These are phyloP conservation scores for Bombus confusus DNA, from an alignment of 1,140 invertebrate species.

Conservation along the genomic window DNA sequence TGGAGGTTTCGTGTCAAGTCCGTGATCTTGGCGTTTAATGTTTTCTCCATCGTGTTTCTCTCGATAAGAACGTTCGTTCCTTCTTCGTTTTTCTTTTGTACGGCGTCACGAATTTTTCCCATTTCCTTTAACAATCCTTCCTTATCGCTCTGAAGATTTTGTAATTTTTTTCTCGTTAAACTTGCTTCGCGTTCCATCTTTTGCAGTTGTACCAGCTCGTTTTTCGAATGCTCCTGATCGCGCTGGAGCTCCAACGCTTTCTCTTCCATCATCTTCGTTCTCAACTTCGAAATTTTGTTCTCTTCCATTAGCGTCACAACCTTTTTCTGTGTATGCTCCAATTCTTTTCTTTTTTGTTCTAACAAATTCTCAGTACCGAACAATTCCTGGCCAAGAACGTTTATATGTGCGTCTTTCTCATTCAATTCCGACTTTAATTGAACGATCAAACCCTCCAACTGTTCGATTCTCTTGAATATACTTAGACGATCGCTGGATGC, in stretches of 20 bases:
- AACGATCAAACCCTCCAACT: constrained; percentile 49
- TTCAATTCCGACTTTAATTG: constrained; percentile 39
- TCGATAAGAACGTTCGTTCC: constrained; percentile 37
- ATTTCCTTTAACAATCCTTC: constrained; percentile 48
- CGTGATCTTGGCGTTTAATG: constrained; percentile 17
- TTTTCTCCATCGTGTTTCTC: constrained; percentile 14
- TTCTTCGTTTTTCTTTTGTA: constrained; percentile 51
- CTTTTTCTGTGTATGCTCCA: constrained; percentile 8
- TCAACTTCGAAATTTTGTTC: constrained; percentile 35
- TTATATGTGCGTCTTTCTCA: constrained; percentile 40
- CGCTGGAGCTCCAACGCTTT: constrained; percentile 30
- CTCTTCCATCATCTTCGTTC: constrained; percentile 2
- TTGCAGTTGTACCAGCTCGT: constrained; percentile 35
- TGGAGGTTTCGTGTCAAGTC: constrained; percentile 41
- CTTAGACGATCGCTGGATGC: constrained; percentile 38
- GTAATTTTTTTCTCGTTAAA: constrained; percentile 37
- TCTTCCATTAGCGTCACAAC: constrained; percentile 21
- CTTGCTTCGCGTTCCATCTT: constrained; percentile 42
- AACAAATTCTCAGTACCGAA: constrained; percentile 17
- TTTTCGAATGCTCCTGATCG: constrained; percentile 27
- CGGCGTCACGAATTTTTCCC: constrained; percentile 37
- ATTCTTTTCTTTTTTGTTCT: constrained; percentile 14
- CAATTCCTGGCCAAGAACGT: constrained; percentile 36
- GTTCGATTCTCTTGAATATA: constrained; percentile 46
- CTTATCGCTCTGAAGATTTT: constrained; percentile 46